A percentile compares a stretch with the other conserved stretches of the same genome.
Conservation (phyloP, 2,888 invertebrate species). For the Myopa tessellatipennis region DNA sequence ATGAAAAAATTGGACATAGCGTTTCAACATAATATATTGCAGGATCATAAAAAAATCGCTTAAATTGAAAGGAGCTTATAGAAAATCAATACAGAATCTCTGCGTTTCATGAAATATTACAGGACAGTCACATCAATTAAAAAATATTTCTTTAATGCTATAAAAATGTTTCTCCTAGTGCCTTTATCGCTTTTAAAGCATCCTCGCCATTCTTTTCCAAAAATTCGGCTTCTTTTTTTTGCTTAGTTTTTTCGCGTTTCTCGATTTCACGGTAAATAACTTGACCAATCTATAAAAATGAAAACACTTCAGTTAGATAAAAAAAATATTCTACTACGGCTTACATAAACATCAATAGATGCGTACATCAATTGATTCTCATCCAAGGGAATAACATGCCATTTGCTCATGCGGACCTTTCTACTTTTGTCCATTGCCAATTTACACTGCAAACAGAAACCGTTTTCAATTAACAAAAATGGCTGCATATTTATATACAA, state of each 20-base stretch:
- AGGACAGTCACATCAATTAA: not conserved
- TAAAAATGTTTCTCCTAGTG: constrained; percentile 60
- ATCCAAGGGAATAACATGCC: constrained; percentile 72
- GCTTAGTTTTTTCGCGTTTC: constrained; percentile 55
- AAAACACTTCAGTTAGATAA: constrained; percentile 12
- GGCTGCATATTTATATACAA: not conserved
- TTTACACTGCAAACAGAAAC: constrained; percentile 65
- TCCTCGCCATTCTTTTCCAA: constrained; percentile 59
- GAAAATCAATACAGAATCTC: too few relatives aligned
- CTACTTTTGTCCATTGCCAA: constrained; percentile 71
- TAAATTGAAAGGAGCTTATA: too few relatives aligned
- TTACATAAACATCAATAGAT: constrained; percentile 76
- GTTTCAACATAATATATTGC: too few relatives aligned
- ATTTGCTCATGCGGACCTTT: constrained; percentile 72
- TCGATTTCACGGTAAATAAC: constrained; percentile 63
- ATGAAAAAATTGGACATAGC: too few relatives aligned
- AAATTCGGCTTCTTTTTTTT: constrained; percentile 57
- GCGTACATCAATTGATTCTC: constrained; percentile 72
- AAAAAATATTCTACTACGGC: constrained; percentile 49
- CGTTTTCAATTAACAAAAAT: not conserved
- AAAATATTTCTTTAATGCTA: constrained; percentile 1
- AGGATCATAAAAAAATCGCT: too few relatives aligned
- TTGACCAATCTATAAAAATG: constrained; percentile 62
- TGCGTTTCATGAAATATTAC: too few relatives aligned
- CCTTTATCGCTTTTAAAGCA: constrained; percentile 61